Evolutionary conservation across 2,797 vertebrate genomes (phyloP), one percentile per base, ranked within the genome.

Genomic region (Sylvilagus floridanus): DNA sequence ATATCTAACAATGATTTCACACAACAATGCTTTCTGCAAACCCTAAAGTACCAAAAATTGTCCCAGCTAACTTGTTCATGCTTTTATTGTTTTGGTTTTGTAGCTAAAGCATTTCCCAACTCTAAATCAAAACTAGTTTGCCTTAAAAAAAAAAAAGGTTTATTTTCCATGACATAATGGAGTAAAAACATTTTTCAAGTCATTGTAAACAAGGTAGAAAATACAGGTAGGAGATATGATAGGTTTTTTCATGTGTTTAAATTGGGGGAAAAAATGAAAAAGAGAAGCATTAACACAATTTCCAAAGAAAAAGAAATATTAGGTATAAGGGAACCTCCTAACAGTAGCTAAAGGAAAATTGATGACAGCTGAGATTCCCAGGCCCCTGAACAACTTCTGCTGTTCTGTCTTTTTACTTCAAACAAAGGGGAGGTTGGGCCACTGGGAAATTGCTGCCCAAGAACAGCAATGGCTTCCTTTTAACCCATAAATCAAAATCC

Each of bases 321-420:
- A 87, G 30, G 9, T 82, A 57, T 47, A 54, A 87, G 72, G 28
- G 14, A 92, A 66, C 28, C 54, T 69, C 84, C 94, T 94, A 85
- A 88, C 85, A 93, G 90, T 84, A 97, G 95, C 88, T 86, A 71
- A 93, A 86, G 78, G 92, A 91, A 94, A 96, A 93, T n/a, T 89
- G 79, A 92, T 78, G 90, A 89, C 73, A 71, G 47, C 16, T 9
- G 79, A 95, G 90, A 35, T 66, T 94, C 28, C 76, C 52, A 71
- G 57, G 76, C 12, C 85, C 63, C 95, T 71, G 79, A 93, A 84
- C 50, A 87, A 71, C 75, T 77, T 91, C 71, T 86, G 79, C 83
- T 65, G 24, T 77, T 90, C 71, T 78, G 92, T 88, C 78, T 85
- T 96, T 68, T 84, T 91, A 87, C 66, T 77, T 95, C 88, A 97